Conservation (phyloP, 1,140 invertebrate species). For the Elymnias hypermnestra region DNA sequence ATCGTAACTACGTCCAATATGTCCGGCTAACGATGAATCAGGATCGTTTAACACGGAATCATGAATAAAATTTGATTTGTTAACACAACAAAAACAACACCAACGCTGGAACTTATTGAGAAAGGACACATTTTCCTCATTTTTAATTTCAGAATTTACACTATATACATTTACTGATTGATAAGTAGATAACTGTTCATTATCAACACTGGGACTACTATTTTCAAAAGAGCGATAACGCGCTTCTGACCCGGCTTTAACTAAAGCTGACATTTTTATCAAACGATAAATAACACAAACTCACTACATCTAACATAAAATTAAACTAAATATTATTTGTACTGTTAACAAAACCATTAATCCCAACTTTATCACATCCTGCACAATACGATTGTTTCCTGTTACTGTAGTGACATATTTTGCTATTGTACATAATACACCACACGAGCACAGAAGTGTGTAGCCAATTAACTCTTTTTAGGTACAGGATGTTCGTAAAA, state of each 20-base stretch:
- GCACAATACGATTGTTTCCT: conserved; percentile 51
- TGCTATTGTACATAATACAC: conserved; percentile 22
- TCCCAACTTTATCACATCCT: conserved; percentile 59
- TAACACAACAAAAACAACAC: conserved; percentile 42
- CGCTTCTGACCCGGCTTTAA: conserved; percentile 26
- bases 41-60: conserved; percentile 39
- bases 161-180: conserved; percentile 51
- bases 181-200: conserved; percentile 21
- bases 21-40: conserved; percentile 45
- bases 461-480: too few relatives aligned
- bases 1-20: conserved; percentile 47
- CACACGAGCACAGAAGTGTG: conserved; percentile 4
- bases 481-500: not conserved
- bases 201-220: conserved; percentile 20
- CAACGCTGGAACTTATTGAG: conserved; percentile 28
- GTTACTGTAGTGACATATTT: conserved; percentile 39
- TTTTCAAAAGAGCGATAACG: conserved; percentile 41
- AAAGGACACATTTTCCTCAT: conserved; percentile 24
- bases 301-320: conserved; percentile 10
- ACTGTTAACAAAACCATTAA: conserved; percentile 41
- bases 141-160: conserved; percentile 21
- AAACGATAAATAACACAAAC: conserved; percentile 6
- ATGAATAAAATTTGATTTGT: conserved; percentile 21
- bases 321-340: conserved; percentile 23
- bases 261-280: conserved; percentile 37